Evolutionary conservation across 2,113 vertebrate genomes (phyloP).

Genomic region (Antigone vipio): DNA sequence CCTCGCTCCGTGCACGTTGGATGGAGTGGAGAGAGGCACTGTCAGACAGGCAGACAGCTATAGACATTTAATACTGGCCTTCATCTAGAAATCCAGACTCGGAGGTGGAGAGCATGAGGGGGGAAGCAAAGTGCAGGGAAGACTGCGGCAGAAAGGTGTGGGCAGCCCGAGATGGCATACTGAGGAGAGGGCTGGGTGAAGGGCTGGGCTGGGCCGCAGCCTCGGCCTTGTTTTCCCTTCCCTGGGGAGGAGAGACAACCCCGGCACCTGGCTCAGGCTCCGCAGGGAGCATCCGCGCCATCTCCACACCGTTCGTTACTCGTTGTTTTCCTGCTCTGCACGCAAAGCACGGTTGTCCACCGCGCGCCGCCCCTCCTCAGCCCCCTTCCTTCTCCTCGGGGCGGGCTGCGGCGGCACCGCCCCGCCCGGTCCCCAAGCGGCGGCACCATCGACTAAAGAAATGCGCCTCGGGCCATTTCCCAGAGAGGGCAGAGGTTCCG

Average conservation of each 20-base stretch:
- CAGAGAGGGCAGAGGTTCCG: accelerated
- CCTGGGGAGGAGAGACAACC: accelerated
- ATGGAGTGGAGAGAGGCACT: not conserved
- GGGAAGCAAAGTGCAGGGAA: not conserved
- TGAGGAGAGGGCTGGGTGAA: not conserved
- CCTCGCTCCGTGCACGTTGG: not conserved
- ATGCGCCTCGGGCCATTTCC: not conserved
- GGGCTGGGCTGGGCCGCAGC: not conserved
- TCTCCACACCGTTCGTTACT: accelerated
- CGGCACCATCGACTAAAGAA: not conserved
- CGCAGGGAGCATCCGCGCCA: not conserved
- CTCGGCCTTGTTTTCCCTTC: accelerated
- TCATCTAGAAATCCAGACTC: not conserved
- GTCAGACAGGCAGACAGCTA: not conserved
- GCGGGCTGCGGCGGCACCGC: not conserved
- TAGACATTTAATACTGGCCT: not conserved
- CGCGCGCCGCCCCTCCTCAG: not conserved
- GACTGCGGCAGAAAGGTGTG: not conserved
- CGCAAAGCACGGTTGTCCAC: no score
- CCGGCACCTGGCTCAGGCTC: not conserved
- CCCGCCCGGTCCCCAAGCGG: no score
- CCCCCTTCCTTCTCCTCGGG: not conserved
- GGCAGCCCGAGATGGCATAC: not conserved
- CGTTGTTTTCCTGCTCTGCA: accelerated
- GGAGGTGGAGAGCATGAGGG: not conserved